A percentile compares a stretch with the other conserved stretches of the same genome.
Conservation (phyloP, 2,797 vertebrate species). For the Lutra lutra region DNA sequence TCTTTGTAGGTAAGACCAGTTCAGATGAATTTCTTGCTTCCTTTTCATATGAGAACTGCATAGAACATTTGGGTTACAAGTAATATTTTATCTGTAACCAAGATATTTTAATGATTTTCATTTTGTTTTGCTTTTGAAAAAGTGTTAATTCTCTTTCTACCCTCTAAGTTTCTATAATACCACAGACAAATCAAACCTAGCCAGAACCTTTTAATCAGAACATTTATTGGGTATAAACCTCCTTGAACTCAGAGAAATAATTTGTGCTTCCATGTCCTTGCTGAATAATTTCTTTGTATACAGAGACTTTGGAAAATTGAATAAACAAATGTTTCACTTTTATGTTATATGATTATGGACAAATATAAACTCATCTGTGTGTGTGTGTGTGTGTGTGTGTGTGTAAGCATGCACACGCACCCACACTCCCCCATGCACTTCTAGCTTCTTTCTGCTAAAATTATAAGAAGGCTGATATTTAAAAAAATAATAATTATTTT, state of each 20-base stretch:
- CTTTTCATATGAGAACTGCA: background rate
- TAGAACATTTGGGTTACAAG: background rate
- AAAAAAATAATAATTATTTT: too few relatives aligned
- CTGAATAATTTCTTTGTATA: slow-evolving; percentile 51
- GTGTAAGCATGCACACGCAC: fast-evolving
- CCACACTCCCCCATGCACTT: background rate
- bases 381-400: too few relatives aligned
- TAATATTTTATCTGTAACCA: background rate
- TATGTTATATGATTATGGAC: background rate
- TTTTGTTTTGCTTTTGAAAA: slow-evolving; percentile 30
- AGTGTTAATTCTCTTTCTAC: background rate
- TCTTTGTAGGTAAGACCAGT: background rate
- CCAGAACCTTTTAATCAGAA: background rate
- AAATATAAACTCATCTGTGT: background rate
- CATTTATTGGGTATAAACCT: background rate
- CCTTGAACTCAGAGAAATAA: background rate
- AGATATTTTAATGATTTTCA: background rate
- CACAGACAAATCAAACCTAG: background rate
- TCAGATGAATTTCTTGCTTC: background rate
- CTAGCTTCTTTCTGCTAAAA: background rate
- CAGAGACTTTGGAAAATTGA: background rate
- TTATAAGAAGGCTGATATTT: background rate
- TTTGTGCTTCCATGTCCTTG: background rate
- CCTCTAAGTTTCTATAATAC: background rate
- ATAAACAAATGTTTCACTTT: background rate